These are phyloP conservation scores for Accipiter cooperii DNA, from an alignment of 2,113 vertebrate genomes.

Conservation along the genomic window DNA sequence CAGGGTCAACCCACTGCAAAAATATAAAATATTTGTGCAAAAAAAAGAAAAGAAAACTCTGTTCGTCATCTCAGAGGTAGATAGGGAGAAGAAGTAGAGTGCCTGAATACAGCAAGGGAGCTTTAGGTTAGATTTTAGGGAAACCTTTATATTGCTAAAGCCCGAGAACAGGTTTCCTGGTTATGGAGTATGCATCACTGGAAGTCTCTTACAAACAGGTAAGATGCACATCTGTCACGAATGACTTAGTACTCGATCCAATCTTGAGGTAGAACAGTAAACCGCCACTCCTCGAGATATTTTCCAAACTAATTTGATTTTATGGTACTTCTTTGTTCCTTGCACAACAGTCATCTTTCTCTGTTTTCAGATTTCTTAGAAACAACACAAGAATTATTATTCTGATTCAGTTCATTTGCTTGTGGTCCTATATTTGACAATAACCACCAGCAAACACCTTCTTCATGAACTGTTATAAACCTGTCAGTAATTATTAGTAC, in stretches of 20 bases:
- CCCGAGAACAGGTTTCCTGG: not conserved
- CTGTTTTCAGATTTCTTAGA: not conserved
- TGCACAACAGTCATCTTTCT: not conserved
- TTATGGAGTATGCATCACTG: not conserved
- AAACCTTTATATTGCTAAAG: not conserved
- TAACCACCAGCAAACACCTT: not conserved
- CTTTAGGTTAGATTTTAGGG: not conserved
- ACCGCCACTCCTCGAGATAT: not conserved
- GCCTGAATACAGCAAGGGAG: not conserved
- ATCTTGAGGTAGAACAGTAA: not conserved
- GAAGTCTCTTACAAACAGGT: not conserved
- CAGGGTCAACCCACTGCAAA: too few relatives aligned
- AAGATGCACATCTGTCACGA: not conserved
- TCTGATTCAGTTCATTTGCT: not conserved
- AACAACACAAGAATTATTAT: not conserved
- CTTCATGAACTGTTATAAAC: not conserved
- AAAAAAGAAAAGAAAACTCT: not conserved
- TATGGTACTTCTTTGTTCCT: not conserved
- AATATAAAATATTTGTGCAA: not conserved
- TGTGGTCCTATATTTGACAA: not conserved
- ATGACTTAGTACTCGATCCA: not conserved
- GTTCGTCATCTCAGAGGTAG: not conserved
- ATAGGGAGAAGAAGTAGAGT: not conserved
- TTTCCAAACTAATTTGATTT: not conserved
- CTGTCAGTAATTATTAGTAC: slow-evolving; percentile 26